These are phyloP conservation scores for Eumeta japonica DNA, from an alignment of 1,140 invertebrate species.

Conservation along the genomic window DNA sequence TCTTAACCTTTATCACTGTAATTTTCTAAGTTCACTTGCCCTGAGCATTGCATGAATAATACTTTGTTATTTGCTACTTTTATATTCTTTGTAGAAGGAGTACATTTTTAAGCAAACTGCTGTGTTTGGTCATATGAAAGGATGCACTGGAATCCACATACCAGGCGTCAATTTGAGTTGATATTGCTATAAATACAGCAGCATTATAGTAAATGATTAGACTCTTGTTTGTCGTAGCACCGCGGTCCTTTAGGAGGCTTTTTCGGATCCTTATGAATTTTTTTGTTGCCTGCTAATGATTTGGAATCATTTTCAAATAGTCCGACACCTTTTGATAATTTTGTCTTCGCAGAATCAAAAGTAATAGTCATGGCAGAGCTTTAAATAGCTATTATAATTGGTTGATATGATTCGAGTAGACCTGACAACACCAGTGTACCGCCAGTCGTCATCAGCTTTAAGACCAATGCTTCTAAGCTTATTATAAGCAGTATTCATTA, in stretches of 20 bases:
- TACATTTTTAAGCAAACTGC: constrained; percentile 7
- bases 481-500: constrained; percentile 33
- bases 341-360: constrained; percentile 29
- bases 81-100: constrained; percentile 7
- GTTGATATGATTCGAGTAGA: constrained; percentile 27
- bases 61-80: constrained; percentile 15
- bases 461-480: constrained; percentile 24
- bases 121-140: constrained; percentile 14
- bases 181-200: constrained; percentile 15
- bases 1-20: constrained; percentile 9
- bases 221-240: constrained; percentile 8
- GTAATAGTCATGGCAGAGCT: constrained; percentile 18
- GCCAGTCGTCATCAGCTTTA: constrained; percentile 19
- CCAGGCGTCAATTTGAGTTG: constrained; percentile 12
- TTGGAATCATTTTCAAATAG: constrained; percentile 6
- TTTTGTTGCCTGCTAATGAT: constrained; percentile 12
- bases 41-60: constrained; percentile 13
- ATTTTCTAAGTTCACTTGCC: constrained; percentile 10
- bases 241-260: constrained; percentile 13
- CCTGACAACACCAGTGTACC: constrained; percentile 30
- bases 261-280: constrained; percentile 9
- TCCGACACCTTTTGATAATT: constrained; percentile 29
- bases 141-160: constrained; percentile 16
- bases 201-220: constrained; percentile 13
- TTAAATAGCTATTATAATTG: constrained; percentile 42